Base-by-base conservation (phyloP, 2,797 vertebrate species). In the Gobionotothen gibberifrons region DNA sequence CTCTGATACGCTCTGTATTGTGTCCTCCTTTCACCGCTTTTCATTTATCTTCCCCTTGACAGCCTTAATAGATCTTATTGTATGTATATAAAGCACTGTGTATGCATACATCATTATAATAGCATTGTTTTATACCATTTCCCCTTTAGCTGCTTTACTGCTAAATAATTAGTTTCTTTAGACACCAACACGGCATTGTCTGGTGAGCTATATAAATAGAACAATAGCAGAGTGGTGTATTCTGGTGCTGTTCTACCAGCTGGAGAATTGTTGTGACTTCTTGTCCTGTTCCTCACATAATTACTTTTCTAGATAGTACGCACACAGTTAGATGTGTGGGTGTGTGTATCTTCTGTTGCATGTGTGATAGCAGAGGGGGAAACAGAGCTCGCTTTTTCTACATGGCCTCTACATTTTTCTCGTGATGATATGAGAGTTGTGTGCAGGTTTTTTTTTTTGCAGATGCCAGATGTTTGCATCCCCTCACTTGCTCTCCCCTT, bases 401-500 rank as follows among this genome's bases (percentile, higher is more conserved):
- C 53, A 58, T 11, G 62, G 54, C 67, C 78, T 55, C 26, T 74
- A 61, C 79, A 52, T 86, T 77, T 79, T 72, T 78, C 64, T 57
- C 72, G 3, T 68, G 60, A 58, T 61, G 74, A 78, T 85, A 64
- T 82, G 74, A 80, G 81, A 77, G 68, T 81, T 77, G 75, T 82
- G 54, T 66, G 77, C 51, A 63, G 56, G 63, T 22, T 69, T 87
- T 26, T 26, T 26, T 26, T 64, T 22, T 58, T 48, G 83, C 80
- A 82, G 87, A 88, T 91, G 87, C 90, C 90, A 93, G 92, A 92
- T 91, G 89, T 87, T 80, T 59, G 87, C 81, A 71, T 86, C 79
- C 84, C 80, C 84, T 85, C 82, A 70, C 80, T 62, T 62, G 60
- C 72, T 70, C 74, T 74, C 83, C 77, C 71, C 71, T 74, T 86